Base-by-base conservation (phyloP, 92 coral and sea anemone species). In the Hydrozoanthus gracilis region DNA sequence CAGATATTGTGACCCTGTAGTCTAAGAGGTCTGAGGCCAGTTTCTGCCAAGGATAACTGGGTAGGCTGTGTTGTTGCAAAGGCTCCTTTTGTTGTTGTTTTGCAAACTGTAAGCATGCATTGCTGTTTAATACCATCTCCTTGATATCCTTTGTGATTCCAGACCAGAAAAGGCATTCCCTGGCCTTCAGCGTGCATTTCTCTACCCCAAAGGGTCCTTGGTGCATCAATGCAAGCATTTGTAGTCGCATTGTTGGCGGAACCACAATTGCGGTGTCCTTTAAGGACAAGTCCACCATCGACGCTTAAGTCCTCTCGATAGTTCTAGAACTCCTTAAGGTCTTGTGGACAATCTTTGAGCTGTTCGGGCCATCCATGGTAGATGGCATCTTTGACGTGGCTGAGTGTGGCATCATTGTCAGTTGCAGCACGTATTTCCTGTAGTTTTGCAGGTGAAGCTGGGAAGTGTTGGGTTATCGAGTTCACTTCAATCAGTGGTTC, bases 311-410 rank as follows among this genome's bases (percentile, higher is more conserved):
- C 93, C 27, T 88, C 90, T 16, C 94, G 82, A 46, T 16, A 88
- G 71, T 73, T 89, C 93, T 83, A 90, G 65, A 60, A 87, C 6
- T 90, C 91, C 50, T 88, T 86, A 4, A 89, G 76, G 76, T 90
- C 87, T 11, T 13, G 4, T 16, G 95, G 92, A 35, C 82, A 87
- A 16, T 89, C 91, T 8, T 65, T 50, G 44, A 45, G 48, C 49
- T 4, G 56, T 44, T 92, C 89, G 4, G 91, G 90, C 91, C 93
- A 92, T 62, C 95, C 93, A 14, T 83, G 84, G 79, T 87, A 76
- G 12, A 87, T 68, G 14, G 86, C 82, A 39, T 92, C 93, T 78
- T 73, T 92, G 9, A 87, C 87, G 84, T 90, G 86, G 51, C 56
- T n/a, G 6, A 64, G 87, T 54, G 73, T 71, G 11, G 49, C 44